These are phyloP conservation scores for Bradypodion ventrale DNA, from an alignment of 2,797 vertebrate genomes.

Conservation along the genomic window DNA sequence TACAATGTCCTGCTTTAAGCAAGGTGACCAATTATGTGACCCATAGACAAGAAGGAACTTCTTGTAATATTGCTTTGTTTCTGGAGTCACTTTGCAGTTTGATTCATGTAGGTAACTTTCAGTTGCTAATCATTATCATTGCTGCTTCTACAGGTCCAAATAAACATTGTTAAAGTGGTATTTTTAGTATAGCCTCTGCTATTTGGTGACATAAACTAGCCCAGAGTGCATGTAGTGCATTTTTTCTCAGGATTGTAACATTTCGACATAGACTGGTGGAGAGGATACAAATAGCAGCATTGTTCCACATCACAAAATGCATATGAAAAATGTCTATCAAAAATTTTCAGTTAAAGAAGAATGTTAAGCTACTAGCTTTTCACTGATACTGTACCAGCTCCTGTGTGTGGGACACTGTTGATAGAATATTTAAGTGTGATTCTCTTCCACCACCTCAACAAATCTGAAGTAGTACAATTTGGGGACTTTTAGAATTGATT, in stretches of 20 bases:
- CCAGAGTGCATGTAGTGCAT: not conserved
- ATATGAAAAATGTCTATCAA: not conserved
- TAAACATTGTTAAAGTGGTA: not conserved
- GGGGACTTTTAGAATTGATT: not conserved
- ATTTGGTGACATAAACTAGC: not conserved
- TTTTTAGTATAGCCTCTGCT: too few species aligned
- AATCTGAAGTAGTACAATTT: not conserved
- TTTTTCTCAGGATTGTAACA: not conserved
- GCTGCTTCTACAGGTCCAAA: not conserved
- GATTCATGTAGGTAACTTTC: not conserved
- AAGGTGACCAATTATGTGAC: slow-evolving; percentile 9
- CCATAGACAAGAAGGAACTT: not conserved
- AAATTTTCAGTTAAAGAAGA: not conserved
- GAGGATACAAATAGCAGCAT: not conserved
- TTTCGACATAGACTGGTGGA: not conserved
- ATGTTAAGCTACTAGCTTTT: not conserved
- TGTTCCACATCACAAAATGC: not conserved
- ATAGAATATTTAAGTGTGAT: not conserved
- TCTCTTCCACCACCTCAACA: not conserved
- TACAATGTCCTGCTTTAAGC: slow-evolving; percentile 16
- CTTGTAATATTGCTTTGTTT: not conserved
- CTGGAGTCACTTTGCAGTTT: not conserved
- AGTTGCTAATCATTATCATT: not conserved
- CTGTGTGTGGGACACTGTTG: not conserved
- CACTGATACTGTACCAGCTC: not conserved